Evolutionary conservation across 2,888 invertebrate species (phyloP), one percentile per base, ranked within the genome.

Genomic region (Leucophenga maculata): DNA sequence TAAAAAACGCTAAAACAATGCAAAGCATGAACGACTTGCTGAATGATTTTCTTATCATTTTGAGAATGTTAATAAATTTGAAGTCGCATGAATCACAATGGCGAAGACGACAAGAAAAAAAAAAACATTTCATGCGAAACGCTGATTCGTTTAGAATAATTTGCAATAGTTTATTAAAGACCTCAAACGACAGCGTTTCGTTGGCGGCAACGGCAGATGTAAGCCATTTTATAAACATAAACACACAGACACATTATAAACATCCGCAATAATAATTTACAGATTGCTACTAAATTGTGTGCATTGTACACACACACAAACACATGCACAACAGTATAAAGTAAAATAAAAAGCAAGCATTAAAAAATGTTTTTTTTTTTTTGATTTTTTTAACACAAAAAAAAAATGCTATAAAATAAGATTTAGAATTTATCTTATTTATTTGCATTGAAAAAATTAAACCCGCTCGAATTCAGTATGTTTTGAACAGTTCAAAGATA

Each of bases 41-140:
- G 75, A 74, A 80, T 82, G 80, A 83, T 80, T 78, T 80, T 72
- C 81, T 84, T 84, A 80, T 84, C 80, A 74, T 44, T 60, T 32
- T 39, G 3, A 39, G 22, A 60, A 60, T 60, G 60, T 26, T 39
- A 16, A 18, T 59, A 16, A 59, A 57, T 20, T 57, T 22, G 39
- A 39, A 39, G 31, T 26, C 14, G 22, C 57, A 1, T 31, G 48
- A 48, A 60, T 16, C 13, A 20, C 46, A 64, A 64, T 13, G 13
- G 3, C 44, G 18, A 18, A 16, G n/a, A 26, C 18, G n/a, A n/a
- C n/a, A n/a, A n/a, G n/a, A n/a, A n/a, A n/a, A 3, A 20, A n/a
- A 55, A 16, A 1, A 18, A 55, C 13, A 9, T 6, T 57, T 26
- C 31, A 14, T 57, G 20, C 11, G 54, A 54, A 54, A 54, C 22